A percentile compares a stretch with the other conserved stretches of the same genome.
Conservation (phyloP, 64 coral and sea anemone genomes). For the Montipora efflorescens region DNA sequence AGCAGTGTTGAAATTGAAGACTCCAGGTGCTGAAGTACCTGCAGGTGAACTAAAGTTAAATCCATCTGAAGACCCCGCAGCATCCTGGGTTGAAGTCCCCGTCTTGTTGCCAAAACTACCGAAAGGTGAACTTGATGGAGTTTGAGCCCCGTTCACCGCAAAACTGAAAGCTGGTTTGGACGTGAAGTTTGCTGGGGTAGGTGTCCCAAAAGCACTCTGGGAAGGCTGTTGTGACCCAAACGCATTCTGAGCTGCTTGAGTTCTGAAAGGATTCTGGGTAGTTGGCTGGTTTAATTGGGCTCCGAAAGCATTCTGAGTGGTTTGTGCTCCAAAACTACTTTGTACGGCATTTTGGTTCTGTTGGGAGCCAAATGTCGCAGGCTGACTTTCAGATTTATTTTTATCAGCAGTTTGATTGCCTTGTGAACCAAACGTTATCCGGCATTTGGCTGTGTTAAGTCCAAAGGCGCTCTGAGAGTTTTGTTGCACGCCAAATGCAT, state of each 20-base stretch:
- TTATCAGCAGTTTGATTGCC: background rate
- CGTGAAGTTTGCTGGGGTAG: background rate
- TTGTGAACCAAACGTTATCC: constrained; percentile 15
- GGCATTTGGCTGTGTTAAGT: constrained; percentile 13
- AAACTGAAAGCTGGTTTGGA: background rate
- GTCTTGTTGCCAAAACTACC: constrained; percentile 6
- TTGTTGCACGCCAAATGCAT: constrained; percentile 34
- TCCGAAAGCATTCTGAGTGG: constrained; percentile 48
- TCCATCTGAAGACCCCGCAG: background rate
- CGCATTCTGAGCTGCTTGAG: background rate
- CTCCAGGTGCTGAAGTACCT: background rate
- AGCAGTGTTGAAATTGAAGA: constrained; percentile 16
- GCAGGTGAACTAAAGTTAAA: background rate
- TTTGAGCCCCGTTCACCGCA: background rate
- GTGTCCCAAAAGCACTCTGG: constrained; percentile 21
- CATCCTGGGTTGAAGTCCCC: background rate
- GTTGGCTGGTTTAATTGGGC: background rate
- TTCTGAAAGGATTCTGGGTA: constrained; percentile 32
- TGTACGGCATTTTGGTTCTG: constrained; percentile 12
- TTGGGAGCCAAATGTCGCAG: background rate
- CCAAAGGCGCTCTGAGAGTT: constrained; percentile 3
- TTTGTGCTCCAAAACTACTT: constrained; percentile 9
- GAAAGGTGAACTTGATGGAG: constrained; percentile 16
- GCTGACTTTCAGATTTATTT: background rate
- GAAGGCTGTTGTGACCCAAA: constrained; percentile 21